Evolutionary conservation across 1,140 invertebrate genomes (phyloP).

Genomic region (Caerostris darwini): DNA sequence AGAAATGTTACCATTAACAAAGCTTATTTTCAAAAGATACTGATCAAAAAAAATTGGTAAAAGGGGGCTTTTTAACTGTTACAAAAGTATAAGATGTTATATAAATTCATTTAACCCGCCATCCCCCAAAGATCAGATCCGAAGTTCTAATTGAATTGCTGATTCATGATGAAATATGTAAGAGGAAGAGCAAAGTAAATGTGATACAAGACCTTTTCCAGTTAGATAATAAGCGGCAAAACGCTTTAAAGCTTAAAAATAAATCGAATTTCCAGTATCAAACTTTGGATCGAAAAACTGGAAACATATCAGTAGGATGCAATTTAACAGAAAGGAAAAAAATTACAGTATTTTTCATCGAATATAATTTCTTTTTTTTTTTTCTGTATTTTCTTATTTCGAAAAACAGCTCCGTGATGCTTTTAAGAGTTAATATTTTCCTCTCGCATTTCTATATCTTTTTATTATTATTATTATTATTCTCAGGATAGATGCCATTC

Average conservation of each 20-base stretch:
- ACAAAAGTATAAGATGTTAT: background rate
- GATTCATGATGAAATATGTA: background rate
- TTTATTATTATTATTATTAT: too few relatives aligned
- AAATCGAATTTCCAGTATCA: conserved; percentile 8
- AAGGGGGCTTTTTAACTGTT: background rate
- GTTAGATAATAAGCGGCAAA: background rate
- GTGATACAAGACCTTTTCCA: background rate
- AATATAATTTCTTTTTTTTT: background rate
- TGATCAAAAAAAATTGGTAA: too few relatives aligned
- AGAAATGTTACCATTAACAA: too few relatives aligned
- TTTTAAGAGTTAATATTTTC: conserved; percentile 32
- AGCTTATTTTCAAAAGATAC: too few relatives aligned
- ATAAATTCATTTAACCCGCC: background rate
- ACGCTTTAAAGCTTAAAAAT: background rate
- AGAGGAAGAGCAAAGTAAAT: background rate
- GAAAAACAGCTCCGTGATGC: background rate
- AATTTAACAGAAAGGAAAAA: background rate
- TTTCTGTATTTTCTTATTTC: background rate
- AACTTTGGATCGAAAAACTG: background rate
- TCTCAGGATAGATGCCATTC: too few relatives aligned
- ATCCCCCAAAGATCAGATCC: too few relatives aligned
- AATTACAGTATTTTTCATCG: background rate
- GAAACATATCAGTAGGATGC: background rate
- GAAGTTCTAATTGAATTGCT: background rate
- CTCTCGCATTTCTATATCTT: background rate